Evolutionary conservation across 2,797 vertebrate species (phyloP).

Genomic region (Schizothorax lantsangensis): DNA sequence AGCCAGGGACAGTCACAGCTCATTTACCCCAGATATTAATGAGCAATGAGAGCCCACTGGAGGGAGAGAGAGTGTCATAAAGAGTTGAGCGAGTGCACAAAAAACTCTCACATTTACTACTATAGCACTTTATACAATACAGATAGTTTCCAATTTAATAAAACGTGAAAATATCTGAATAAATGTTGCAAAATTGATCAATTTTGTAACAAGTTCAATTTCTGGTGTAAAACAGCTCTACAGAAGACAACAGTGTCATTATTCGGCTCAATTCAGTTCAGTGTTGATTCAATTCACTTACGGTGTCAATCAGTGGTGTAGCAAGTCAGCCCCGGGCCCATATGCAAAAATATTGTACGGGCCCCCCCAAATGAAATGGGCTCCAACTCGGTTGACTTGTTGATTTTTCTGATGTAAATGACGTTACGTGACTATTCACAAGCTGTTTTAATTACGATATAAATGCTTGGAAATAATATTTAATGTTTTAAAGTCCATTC

Average conservation of each 20-base stretch:
- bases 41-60: slow-evolving; percentile 62
- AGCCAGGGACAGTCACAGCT: slow-evolving; percentile 66
- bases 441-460: too few species aligned
- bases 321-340: too few species aligned
- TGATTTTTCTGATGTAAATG: too few species aligned
- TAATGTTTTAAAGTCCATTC: too few species aligned
- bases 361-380: too few species aligned
- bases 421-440: too few species aligned
- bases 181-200: neutral
- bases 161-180: neutral
- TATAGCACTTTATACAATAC: neutral
- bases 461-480: too few species aligned
- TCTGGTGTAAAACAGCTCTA: neutral
- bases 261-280: neutral
- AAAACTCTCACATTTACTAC: neutral
- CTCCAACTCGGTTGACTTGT: too few species aligned
- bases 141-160: neutral
- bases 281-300: neutral
- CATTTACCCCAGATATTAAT: slow-evolving; percentile 73
- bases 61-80: neutral
- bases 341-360: too few species aligned
- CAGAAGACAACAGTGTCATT: neutral
- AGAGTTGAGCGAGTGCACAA: neutral
- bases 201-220: neutral
- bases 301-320: too few species aligned